These are phyloP conservation scores for Hypena proboscidalis DNA, from an alignment of 2,888 invertebrate species.

Conservation along the genomic window DNA sequence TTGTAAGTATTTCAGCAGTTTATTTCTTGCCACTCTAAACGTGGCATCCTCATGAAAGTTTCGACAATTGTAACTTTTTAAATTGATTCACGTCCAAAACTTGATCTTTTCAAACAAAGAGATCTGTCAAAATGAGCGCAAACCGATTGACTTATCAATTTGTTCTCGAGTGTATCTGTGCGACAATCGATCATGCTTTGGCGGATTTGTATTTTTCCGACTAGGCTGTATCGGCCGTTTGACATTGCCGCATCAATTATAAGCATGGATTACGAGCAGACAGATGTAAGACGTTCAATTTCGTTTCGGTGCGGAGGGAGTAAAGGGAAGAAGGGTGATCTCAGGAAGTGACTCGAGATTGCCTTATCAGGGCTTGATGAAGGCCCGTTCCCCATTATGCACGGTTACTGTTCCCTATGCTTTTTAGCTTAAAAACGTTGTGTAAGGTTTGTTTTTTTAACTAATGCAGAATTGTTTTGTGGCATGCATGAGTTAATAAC, in stretches of 20 bases:
- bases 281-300: constrained; percentile 83
- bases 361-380: constrained; percentile 66
- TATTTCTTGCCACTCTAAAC: too few relatives aligned
- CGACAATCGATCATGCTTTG: constrained; percentile 77
- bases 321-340: constrained; percentile 56
- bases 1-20: too few relatives aligned
- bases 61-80: too few relatives aligned
- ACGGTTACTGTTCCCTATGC: constrained; percentile 37
- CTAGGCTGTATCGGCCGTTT: constrained; percentile 76
- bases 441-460: constrained; percentile 12
- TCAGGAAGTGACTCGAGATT: constrained; percentile 69
- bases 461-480: too few relatives aligned
- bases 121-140: constrained; percentile 27
- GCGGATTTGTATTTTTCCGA: constrained; percentile 82
- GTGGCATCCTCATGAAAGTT: too few relatives aligned
- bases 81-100: not conserved
- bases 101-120: not conserved
- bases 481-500: too few relatives aligned
- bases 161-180: constrained; percentile 39
- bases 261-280: constrained; percentile 80
- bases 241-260: constrained; percentile 85
- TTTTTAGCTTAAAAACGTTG: constrained; percentile 9
- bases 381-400: constrained; percentile 58
- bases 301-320: constrained; percentile 52
- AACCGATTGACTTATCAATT: constrained; percentile 39